Base-by-base conservation (phyloP, 2,797 vertebrate species). In the Gallinago stenura region DNA sequence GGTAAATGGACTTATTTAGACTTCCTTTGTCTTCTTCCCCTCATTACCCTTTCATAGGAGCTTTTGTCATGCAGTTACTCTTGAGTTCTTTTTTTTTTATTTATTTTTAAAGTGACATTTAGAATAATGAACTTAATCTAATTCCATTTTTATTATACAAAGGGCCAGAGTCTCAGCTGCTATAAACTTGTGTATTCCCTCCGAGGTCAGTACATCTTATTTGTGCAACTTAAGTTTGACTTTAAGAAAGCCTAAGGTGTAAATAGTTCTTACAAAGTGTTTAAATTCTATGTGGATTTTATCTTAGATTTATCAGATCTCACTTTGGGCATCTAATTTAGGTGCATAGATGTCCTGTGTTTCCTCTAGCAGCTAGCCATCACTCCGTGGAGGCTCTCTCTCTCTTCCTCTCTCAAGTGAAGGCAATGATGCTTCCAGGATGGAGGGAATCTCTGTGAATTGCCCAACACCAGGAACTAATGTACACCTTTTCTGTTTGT, bases 31-130 rank as follows among this genome's bases (percentile, higher is more conserved):
- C 76, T 95, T 96, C 86, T 91, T 91, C 57, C 33, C 43, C 46
- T 75, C 19, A 19, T 80, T 94, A 85, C 54, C 24, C 61, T 90
- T 94, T 93, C 87, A 86, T 19, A 88, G 87, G 21, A 88, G 65
- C n/a, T 82, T 96, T 95, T 95, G 54, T 90, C 87, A 90, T 80
- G 54, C 69, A 88, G 83, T 77, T 65, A 85, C 35, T 90, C 64
- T 93, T 25, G 48, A 54, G 61, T 50, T 84, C 43, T 43, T 56
- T 69, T 92, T 35, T 35, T 85, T 35, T 85, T 85, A 89, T 46
- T 75, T 85, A 53, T 30, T 93, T 50, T 75, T 78, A 81, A 93
- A 93, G 46, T 94, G 80, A 93, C 83, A 93, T 95, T 95, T 96
- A 83, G 69, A 91, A 86, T 83, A 94, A 86, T 86, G 57, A 93